phyloP scores from a whole-genome alignment of 2,113 vertebrate genomes.

The Pollimyrus isidori region DNA sequence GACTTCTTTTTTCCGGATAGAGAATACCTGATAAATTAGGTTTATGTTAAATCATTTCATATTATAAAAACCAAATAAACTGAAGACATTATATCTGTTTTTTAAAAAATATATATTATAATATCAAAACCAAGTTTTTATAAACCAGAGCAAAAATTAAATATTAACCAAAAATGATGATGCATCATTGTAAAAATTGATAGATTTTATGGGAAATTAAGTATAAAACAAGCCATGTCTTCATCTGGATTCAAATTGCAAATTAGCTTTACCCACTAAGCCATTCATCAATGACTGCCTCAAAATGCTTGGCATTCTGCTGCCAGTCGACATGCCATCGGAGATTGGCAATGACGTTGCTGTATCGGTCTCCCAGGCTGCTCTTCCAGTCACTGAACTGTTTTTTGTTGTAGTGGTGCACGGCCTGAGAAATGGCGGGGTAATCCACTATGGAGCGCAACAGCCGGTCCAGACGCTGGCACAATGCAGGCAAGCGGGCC shows the following conservation, averaged over 20 bases:
- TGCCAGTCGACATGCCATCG: slow-evolving; percentile 91
- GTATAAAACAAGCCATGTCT: background rate
- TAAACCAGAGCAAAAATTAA: background rate
- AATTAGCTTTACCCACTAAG: slow-evolving; percentile 31
- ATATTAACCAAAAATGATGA: background rate
- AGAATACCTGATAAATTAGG: background rate
- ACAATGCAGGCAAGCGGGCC: slow-evolving; percentile 57
- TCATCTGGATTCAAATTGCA: background rate
- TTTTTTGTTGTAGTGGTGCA: slow-evolving; percentile 77
- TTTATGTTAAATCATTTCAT: background rate
- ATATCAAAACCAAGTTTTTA: background rate
- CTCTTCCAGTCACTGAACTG: slow-evolving; percentile 74
- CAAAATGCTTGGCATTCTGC: slow-evolving; percentile 58
- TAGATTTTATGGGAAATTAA: background rate
- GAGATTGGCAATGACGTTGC: slow-evolving; percentile 73
- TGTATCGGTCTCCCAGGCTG: slow-evolving; percentile 74
- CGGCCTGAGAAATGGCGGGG: slow-evolving; percentile 69
- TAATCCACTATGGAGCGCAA: slow-evolving; percentile 75
- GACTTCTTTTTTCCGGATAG: background rate
- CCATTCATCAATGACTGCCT: slow-evolving; percentile 75
- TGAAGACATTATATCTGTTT: background rate
- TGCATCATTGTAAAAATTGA: background rate
- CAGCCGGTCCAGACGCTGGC: slow-evolving; percentile 63
- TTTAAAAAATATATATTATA: background rate
- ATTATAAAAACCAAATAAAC: background rate